Base-by-base conservation (phyloP, 2,888 invertebrate species). In the Achlya flavicornis region DNA sequence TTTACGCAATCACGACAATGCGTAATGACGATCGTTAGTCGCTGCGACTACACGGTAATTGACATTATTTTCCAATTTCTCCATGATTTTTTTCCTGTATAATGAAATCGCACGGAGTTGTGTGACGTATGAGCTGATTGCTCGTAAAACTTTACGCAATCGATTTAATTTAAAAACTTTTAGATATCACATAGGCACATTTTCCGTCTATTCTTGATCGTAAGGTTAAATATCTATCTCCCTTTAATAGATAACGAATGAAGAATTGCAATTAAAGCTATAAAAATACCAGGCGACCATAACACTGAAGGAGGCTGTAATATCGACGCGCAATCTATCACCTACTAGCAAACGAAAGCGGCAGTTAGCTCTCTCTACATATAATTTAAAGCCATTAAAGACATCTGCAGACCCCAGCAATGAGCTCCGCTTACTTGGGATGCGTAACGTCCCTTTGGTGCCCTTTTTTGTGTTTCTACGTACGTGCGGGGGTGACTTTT, bases 361-460 rank as follows among this genome's bases (percentile, higher is more conserved):
- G 89, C 90, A 90, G 87, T 91, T 90, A 91, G 88, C 87, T 89
- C 91, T 89, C 88, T 91, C 92, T 90, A 89, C 90, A 90, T 91
- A 93, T 92, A 93, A 93, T 93, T 93, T 93, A 91, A 93, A 91
- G 89, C 91, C 92, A 93, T 93, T 93, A 93, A 91, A 92, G 91
- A 91, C 93, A 93, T 93, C 93, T 93, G 93, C 90, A 91, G 92
- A 86, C 88, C 90, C 86, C 83, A 84, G 89, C 90, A 91, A 91
- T 91, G 91, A 91, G 92, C 83, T 86, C 77, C 85, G 86, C 89
- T 90, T 91, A 90, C 91, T 92, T 90, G 89, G 88, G 91, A 92
- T 92, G 92, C 92, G 91, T 87, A 85, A 76, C 91, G 88, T 90
- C 92, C 91, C 91, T 90, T 78, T 83, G 85, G 88, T 87, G 90